A percentile compares a stretch with the other conserved stretches of the same genome.
phyloP scores from a whole-genome alignment of 2,113 vertebrate genomes.

The Peucedramus taeniatus region DNA sequence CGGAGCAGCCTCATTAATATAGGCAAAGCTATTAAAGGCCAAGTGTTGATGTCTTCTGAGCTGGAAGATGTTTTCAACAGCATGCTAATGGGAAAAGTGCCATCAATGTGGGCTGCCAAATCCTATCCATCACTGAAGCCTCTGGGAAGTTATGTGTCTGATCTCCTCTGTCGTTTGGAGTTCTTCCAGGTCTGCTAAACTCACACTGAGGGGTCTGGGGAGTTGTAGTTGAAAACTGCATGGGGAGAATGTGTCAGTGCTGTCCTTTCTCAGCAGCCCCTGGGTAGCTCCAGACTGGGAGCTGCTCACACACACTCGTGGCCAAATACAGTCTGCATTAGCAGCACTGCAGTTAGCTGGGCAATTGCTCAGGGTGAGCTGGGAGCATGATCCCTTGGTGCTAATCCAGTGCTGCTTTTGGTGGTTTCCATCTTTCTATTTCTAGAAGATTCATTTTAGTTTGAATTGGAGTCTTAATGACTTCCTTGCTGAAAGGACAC shows the following conservation, averaged over 20 bases:
- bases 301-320: not conserved
- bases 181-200: conserved; percentile 82
- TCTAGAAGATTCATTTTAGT: not conserved
- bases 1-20: conserved; percentile 82
- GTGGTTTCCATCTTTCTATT: not conserved
- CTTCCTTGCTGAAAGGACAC: not conserved
- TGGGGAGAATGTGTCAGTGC: not conserved
- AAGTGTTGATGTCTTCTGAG: conserved; percentile 91
- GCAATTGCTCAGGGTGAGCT: not conserved
- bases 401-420: not conserved
- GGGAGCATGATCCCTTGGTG: not conserved
- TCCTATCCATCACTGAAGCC: conserved; percentile 92
- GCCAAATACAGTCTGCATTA: not conserved
- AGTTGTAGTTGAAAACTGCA: not conserved
- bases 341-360: not conserved
- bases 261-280: not conserved
- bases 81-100: conserved; percentile 87
- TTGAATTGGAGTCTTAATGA: not conserved
- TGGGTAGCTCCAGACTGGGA: not conserved
- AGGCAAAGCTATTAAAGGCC: conserved; percentile 86
- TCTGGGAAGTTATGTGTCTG: conserved; percentile 83
- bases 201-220: not conserved
- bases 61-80: conserved; percentile 89
- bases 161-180: conserved; percentile 81
- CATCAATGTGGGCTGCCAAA: conserved; percentile 85